Base-by-base conservation (phyloP, 2,797 vertebrate genomes). In the Sebastes nivosus region DNA sequence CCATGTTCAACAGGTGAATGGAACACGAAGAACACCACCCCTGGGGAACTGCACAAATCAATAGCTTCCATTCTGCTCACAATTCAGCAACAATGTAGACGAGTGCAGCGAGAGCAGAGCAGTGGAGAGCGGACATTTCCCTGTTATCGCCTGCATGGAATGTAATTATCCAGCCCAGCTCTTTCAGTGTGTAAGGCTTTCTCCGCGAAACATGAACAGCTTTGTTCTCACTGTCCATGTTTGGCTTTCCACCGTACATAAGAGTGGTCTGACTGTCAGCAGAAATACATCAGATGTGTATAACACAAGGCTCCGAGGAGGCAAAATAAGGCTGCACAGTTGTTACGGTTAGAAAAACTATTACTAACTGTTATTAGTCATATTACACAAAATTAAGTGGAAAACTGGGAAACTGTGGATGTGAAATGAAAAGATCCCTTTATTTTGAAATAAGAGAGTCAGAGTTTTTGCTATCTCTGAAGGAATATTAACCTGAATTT, bases 141-240 rank as follows among this genome's bases (percentile, higher is more conserved):
- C 74, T 9, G 91, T 94, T 96, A 95, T 95, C 95, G 78, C 80
- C 88, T 69, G 86, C 64, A 55, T 88, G 92, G 95, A 95, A 96
- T 95, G 95, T 90, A 93, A 95, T 95, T 95, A 94, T 91, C 81
- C 76, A 77, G 79, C 30, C 36, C 59, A 52, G 81, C 72, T 84
- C 82, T 89, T 80, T 87, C 84, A 42, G 14, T 83, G 75, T 59
- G 27, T 70, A 66, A 89, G 83, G 71, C 61, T 84, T 72, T 91
- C 85, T 88, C 70, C 57, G 79, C 72, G 72, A 85, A 91, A 88
- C 77, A 80, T 80, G 54, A 79, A 82, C 67, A 79, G 80, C 82
- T 92, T 92, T 88, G 85, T 92, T 88, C 88, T 72, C 81, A 77
- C 85, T 64, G 80, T 79, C 61, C 59, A 29, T 34, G 60, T 42